Evolutionary conservation across 1,140 invertebrate genomes (phyloP), one percentile per base, ranked within the genome.

Genomic region (Sycobia sp.): DNA sequence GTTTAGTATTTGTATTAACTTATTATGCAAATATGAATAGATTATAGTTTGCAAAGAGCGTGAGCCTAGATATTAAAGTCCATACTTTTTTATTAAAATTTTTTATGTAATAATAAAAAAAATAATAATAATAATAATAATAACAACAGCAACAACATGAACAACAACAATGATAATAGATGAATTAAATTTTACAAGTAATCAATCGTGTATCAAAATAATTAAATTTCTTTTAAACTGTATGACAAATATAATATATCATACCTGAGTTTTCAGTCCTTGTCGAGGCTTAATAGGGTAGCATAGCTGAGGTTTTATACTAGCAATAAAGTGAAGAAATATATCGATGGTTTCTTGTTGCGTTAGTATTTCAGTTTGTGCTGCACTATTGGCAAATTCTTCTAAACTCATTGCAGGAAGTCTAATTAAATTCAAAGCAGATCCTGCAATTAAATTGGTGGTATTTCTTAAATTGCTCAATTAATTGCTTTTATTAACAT

Each of bases 291-390:
- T 92, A 18, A 88, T 89, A 9, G 91, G 89, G 76, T 94, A 97
- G 47, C 86, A 86, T 11, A 97, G 81, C 60, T 80, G 81, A 22
- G 95, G 95, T 80, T 96, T 96, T 32, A 84, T 87, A 60, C 87
- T 88, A 22, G 92, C 92, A 49, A 91, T 93, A 66, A 93, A 93
- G 77, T 96, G 89, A 60, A 96, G 84, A 85, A 96, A 96, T 78
- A 95, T 91, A 75, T 95, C 92, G 55, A 94, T 94, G 7, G 91
- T 95, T 79, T 96, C 94, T 82, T 94, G 89, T 67, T 91, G 88
- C 1, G 92, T 94, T 20, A 96, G 81, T 65, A 96, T 91, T 27
- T 91, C 93, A 38, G 91, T 88, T 83, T 95, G 93, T 18, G 93
- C 94, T 13, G 92, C 91, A 67, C 90, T 91, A 72, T 96, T 94